Evolutionary conservation across 2,888 invertebrate genomes (phyloP), one percentile per base, ranked within the genome.

Genomic region (Drepanosiphum platanoidis): DNA sequence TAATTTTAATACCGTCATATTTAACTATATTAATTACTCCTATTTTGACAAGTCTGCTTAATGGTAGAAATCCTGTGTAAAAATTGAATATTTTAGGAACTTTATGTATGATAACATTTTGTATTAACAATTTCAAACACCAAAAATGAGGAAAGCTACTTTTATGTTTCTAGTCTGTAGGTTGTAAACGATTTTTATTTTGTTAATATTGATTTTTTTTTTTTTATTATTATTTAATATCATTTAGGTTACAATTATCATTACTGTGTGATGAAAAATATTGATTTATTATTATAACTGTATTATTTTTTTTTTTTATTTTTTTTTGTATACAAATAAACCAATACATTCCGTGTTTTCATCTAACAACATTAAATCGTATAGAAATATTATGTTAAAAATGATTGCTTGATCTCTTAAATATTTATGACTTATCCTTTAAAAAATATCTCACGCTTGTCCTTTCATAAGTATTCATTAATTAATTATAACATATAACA

Each of bases 121-220:
- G 34, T 75, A 46, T 15, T 36, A 70, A 70, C n/a, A 34, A n/a
- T 42, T 66, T 52, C 4, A 11, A 80, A 80, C 70, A 71, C 13
- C 70, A 36, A 80, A 80, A 68, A 34, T 15, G 18, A 27, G 18
- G 11, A 30, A 36, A 58, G 36, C 75, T 75, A 68, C 39, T 61
- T 77, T 70, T 58, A 75, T 58, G 84, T 84, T 68, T 84, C 84
- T 84, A 84, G 84, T 84, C 84, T 68, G 61, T 84, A 84, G 77
- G 52, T 77, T 84, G 64, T 84, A 77, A 84, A 75, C 34, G 18
- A 74, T 52, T 68, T 66, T 64, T 77, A 77, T n/a, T 77, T 77
- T 77, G 68, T 75, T 75, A 75, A 61, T 58, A 42, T 39, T 36
- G 32, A 75, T n/a, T n/a, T 68, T 68, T 74, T 27, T 64, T 78